phyloP scores from a whole-genome alignment of 2,888 invertebrate genomes.

The Maniola hyperantus region DNA sequence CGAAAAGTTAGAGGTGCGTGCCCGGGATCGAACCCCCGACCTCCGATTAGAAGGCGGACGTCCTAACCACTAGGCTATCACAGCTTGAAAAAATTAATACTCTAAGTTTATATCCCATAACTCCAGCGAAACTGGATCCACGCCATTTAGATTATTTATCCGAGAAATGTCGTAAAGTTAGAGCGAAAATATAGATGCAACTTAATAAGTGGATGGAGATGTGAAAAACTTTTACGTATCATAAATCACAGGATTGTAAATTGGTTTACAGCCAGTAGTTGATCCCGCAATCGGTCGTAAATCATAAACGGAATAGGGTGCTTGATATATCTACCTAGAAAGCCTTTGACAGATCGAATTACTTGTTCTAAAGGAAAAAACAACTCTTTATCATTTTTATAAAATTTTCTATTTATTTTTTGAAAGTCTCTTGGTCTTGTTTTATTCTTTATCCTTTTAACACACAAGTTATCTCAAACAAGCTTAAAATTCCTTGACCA shows the following conservation, averaged over 20 bases:
- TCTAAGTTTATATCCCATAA: not conserved
- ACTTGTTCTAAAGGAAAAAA: slow-evolving; percentile 9
- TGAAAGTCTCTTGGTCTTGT: not conserved
- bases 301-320: slow-evolving; percentile 61
- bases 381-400: not conserved
- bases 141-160: not conserved
- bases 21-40: no score
- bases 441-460: not conserved
- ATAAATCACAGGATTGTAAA: slow-evolving; percentile 78
- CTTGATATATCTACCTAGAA: slow-evolving; percentile 18
- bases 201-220: slow-evolving; percentile 39
- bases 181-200: slow-evolving; percentile 14
- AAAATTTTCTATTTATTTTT: not conserved
- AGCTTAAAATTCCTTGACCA: not conserved
- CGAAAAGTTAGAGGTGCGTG: no score
- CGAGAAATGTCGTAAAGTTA: slow-evolving; percentile 14
- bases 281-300: slow-evolving; percentile 65
- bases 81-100: not conserved
- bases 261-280: slow-evolving; percentile 70
- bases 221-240: slow-evolving; percentile 66
- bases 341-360: slow-evolving; percentile 21
- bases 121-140: not conserved
- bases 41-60: no score
- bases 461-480: not conserved
- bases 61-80: no score